Evolutionary conservation across 2,888 invertebrate genomes (phyloP).

Genomic region (Apamea crenata): DNA sequence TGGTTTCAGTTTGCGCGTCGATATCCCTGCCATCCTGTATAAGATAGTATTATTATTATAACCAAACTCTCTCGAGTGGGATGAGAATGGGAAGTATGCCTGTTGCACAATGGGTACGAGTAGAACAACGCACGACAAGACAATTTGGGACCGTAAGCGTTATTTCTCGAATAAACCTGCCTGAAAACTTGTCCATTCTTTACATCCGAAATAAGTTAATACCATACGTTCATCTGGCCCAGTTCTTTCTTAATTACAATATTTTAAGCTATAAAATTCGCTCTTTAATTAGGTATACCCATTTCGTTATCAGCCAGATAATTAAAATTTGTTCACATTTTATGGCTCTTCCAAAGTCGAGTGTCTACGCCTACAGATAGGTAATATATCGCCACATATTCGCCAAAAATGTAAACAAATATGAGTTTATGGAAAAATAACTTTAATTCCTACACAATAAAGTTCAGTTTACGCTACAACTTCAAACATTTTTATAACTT

Average conservation of each 20-base stretch:
- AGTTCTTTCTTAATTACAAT: neutral
- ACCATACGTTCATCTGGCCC: neutral
- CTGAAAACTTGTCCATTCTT: neutral
- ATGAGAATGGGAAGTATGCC: neutral
- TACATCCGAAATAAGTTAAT: neutral
- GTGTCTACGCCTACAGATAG: neutral
- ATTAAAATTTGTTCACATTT: conserved; percentile 5
- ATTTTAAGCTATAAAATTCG: neutral
- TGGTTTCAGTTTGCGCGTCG: too few relatives aligned
- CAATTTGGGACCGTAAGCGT: too few relatives aligned
- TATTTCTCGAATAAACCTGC: neutral
- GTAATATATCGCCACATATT: too few relatives aligned
- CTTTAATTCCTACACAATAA: too few relatives aligned
- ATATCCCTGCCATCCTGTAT: too few relatives aligned
- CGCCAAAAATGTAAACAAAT: too few relatives aligned
- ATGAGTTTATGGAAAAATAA: too few relatives aligned
- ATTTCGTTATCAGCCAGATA: conserved; percentile 18
- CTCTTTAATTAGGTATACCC: neutral
- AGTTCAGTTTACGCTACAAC: too few relatives aligned
- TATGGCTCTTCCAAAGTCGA: conserved; percentile 8
- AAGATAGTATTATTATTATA: neutral
- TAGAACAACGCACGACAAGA: neutral
- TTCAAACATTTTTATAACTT: too few relatives aligned
- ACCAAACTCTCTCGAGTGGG: neutral
- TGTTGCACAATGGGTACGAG: neutral